Percentiles rank a stretch among this genome's conserved stretches.
phyloP scores from a whole-genome alignment of 2,888 invertebrate genomes.

The Tenthredo mesomela region DNA sequence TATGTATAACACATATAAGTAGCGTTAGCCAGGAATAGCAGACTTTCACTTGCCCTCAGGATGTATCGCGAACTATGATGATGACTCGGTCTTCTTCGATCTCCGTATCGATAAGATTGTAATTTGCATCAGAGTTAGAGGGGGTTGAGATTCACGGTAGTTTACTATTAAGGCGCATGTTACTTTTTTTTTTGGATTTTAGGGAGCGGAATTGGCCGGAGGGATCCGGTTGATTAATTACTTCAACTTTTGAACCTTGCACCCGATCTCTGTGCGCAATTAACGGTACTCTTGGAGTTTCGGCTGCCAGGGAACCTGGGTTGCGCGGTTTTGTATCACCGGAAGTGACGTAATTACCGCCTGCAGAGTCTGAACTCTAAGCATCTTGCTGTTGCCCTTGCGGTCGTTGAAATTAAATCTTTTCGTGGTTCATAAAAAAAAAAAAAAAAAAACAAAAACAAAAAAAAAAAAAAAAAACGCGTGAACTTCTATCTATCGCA shows the following conservation, averaged over 20 bases:
- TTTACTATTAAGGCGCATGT: background rate
- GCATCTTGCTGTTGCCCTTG: constrained; percentile 22
- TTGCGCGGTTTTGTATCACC: constrained; percentile 39
- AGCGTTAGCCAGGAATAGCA: constrained; percentile 33
- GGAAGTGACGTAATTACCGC: constrained; percentile 43
- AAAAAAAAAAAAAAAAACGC: background rate
- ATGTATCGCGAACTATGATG: constrained; percentile 2
- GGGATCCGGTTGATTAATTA: constrained; percentile 38
- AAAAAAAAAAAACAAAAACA: background rate
- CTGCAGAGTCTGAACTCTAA: constrained; percentile 37
- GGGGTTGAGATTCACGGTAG: constrained; percentile 26
- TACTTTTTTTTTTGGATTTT: background rate
- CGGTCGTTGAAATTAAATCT: constrained; percentile 42
- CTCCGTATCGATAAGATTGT: constrained; percentile 33
- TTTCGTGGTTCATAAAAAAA: constrained; percentile 11
- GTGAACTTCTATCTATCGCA: background rate
- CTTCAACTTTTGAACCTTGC: constrained; percentile 48
- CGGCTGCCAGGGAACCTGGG: constrained; percentile 8
- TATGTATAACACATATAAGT: constrained; percentile 26
- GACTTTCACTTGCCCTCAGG: constrained; percentile 50
- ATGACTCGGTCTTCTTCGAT: constrained; percentile 46
- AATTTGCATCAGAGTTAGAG: constrained; percentile 22
- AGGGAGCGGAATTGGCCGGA: background rate
- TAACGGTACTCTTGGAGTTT: constrained; percentile 37
- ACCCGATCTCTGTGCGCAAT: constrained; percentile 39